A percentile compares a stretch with the other conserved stretches of the same genome.
These are phyloP conservation scores for Andrena fulva DNA, from an alignment of 2,888 invertebrate species.

Conservation along the genomic window DNA sequence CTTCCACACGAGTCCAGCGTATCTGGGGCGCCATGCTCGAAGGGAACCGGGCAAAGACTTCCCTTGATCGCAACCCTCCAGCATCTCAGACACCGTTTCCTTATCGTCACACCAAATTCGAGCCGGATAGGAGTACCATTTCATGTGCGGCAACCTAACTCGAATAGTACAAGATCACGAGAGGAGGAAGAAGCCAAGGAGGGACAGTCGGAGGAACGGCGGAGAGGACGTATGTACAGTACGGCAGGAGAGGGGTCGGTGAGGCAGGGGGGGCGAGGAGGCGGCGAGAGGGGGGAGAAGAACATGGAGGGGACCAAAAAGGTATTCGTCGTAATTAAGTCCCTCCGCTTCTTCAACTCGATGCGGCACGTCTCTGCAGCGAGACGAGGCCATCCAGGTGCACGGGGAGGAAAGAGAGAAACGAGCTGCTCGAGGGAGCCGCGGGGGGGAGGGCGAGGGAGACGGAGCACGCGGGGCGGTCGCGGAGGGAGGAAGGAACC, in stretches of 20 bases:
- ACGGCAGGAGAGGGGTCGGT: not conserved
- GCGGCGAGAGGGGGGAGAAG: conserved; percentile 26
- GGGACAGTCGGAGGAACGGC: conserved; percentile 1
- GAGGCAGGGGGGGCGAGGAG: conserved; percentile 12
- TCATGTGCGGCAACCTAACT: too few relatives aligned
- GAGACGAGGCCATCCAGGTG: conserved; percentile 22
- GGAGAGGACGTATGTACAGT: not conserved
- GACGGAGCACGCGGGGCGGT: conserved; percentile 37
- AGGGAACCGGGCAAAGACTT: too few relatives aligned
- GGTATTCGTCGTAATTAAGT: conserved; percentile 83
- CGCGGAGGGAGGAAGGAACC: conserved; percentile 17
- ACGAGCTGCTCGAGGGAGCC: conserved; percentile 13
- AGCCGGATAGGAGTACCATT: too few relatives aligned
- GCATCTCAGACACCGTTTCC: too few relatives aligned
- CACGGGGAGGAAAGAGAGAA: conserved; percentile 32
- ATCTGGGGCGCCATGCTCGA: too few relatives aligned
- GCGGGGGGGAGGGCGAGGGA: conserved; percentile 3
- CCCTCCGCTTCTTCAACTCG: conserved; percentile 78
- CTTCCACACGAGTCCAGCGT: too few relatives aligned
- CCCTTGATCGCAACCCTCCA: too few relatives aligned
- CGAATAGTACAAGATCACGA: not conserved
- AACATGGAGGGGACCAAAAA: conserved; percentile 55
- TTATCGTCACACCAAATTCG: too few relatives aligned
- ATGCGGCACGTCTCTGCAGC: conserved; percentile 62
- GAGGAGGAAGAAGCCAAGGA: conserved; percentile 14